Percentiles rank a stretch among this genome's conserved stretches.
Evolutionary conservation across 2,888 invertebrate species (phyloP).

Genomic region (Anticlea derivata): DNA sequence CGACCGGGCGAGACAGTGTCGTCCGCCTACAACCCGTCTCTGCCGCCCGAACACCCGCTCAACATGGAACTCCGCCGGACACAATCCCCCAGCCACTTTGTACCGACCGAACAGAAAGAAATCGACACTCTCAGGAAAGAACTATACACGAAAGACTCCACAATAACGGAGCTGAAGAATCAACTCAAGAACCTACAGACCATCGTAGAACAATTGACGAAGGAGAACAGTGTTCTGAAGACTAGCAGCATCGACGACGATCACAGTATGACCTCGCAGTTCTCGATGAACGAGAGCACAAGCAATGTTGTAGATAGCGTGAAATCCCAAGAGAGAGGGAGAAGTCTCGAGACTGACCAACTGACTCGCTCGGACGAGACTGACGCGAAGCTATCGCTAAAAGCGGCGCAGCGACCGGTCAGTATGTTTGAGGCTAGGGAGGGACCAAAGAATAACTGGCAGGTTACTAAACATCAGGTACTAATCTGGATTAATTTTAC

Average conservation of each 20-base stretch:
- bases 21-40: slow-evolving; percentile 67
- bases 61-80: slow-evolving; percentile 43
- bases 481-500: slow-evolving; percentile 69
- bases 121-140: slow-evolving; percentile 77
- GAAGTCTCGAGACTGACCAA: slow-evolving; percentile 70
- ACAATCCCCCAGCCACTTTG: slow-evolving; percentile 46
- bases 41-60: slow-evolving; percentile 59
- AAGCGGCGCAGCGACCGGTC: slow-evolving; percentile 87
- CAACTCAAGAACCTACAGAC: slow-evolving; percentile 86
- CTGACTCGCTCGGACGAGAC: slow-evolving; percentile 73
- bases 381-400: slow-evolving; percentile 68
- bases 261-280: slow-evolving; percentile 68
- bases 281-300: slow-evolving; percentile 62
- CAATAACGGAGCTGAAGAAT: slow-evolving; percentile 85
- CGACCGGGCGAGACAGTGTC: slow-evolving; percentile 68
- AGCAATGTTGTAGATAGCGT: slow-evolving; percentile 50
- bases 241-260: slow-evolving; percentile 79
- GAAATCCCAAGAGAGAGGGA: slow-evolving; percentile 64
- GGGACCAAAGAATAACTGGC: slow-evolving; percentile 85
- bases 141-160: slow-evolving; percentile 85
- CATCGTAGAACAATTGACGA: slow-evolving; percentile 89
- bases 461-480: slow-evolving; percentile 85
- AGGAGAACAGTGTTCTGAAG: slow-evolving; percentile 91
- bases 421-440: slow-evolving; percentile 95
- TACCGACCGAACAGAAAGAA: slow-evolving; percentile 48